Percentiles rank a stretch among this genome's conserved stretches.
These are phyloP conservation scores for Trimorus sp. DNA, from an alignment of 2,888 invertebrate species.

Conservation along the genomic window DNA sequence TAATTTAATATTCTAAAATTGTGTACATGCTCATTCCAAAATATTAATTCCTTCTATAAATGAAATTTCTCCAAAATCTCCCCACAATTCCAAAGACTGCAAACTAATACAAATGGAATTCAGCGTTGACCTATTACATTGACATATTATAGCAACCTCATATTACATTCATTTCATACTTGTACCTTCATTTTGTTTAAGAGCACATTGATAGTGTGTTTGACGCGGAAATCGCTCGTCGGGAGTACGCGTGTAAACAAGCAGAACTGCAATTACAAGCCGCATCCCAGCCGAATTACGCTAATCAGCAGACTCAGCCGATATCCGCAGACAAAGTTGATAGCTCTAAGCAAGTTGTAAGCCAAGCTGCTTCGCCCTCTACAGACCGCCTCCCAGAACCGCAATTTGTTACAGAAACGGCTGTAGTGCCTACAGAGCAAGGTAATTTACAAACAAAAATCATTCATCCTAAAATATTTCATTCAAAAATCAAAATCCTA, in stretches of 20 bases:
- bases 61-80: no score
- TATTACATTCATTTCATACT: no score
- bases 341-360: constrained; percentile 12
- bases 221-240: constrained; percentile 73
- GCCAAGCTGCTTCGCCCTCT: constrained; percentile 17
- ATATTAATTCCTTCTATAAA: no score
- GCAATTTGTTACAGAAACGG: constrained; percentile 9
- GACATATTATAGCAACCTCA: no score
- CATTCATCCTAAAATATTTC: not conserved
- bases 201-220: constrained; percentile 72
- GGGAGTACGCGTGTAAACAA: constrained; percentile 83
- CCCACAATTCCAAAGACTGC: no score
- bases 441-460: not conserved
- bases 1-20: no score
- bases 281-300: constrained; percentile 38
- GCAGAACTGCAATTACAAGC: constrained; percentile 78
- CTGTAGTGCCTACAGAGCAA: not conserved
- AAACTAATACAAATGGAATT: no score
- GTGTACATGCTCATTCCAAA: no score
- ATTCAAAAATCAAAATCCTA: no score
- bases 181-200: constrained; percentile 32
- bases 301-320: constrained; percentile 40
- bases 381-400: constrained; percentile 37
- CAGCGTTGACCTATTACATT: no score
- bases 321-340: constrained; percentile 31